Evolutionary conservation across 2,797 vertebrate species (phyloP).

Genomic region (Eremophila alpestris): DNA sequence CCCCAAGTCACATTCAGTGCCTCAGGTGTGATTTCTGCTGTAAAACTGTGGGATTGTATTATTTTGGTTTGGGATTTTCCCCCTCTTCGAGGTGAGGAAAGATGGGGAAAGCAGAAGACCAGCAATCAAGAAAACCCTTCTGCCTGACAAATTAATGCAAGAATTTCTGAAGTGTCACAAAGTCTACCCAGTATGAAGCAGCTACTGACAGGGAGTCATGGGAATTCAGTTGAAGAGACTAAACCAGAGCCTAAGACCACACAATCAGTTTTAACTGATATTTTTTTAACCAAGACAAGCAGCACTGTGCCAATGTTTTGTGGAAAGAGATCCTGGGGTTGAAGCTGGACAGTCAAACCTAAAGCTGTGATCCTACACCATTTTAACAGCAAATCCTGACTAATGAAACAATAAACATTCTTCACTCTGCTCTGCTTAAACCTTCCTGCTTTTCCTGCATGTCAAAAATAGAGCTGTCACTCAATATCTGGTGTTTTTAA

Average conservation of each 20-base stretch:
- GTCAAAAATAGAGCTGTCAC: background rate
- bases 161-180: background rate
- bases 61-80: background rate
- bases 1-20: too few relatives aligned
- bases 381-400: background rate
- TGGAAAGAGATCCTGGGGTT: background rate
- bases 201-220: rapidly evolving
- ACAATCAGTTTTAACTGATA: background rate
- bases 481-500: background rate
- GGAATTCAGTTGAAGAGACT: background rate
- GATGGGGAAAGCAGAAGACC: background rate
- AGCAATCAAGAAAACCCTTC: rapidly evolving
- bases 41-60: rapidly evolving
- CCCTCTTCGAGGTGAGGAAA: background rate
- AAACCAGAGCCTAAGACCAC: background rate
- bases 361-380: background rate
- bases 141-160: background rate
- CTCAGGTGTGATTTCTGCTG: background rate
- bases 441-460: background rate
- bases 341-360: background rate
- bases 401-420: background rate
- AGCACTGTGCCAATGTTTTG: rapidly evolving
- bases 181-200: background rate
- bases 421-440: background rate
- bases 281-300: background rate